Base-by-base conservation (phyloP, 2,113 vertebrate species). In the Tursiops truncatus region DNA sequence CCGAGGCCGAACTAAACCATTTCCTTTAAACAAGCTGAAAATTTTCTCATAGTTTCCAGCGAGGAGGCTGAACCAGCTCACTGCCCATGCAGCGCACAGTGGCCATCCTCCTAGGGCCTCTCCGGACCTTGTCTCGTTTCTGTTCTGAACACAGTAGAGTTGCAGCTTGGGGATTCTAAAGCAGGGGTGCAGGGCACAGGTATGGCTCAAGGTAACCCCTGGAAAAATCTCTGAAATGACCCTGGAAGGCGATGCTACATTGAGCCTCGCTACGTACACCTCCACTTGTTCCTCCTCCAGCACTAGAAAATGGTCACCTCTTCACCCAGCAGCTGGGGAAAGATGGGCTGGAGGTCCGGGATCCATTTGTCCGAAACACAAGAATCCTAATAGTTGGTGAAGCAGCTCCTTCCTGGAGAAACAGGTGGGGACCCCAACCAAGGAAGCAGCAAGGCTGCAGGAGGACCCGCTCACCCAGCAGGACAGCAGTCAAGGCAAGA, bases 391-490 rank as follows among this genome's bases (percentile, higher is more conserved):
- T 4, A 53, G 50, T 17, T 77, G 6, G 25, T 44, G 11, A 38
- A 60, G 83, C 53, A 71, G 3, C 15, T 50, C n/a, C 33, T 0
- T 0, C 11, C n/a, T 5, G 47, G 25, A 84, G 38, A 91, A 74
- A 38, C 15, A 62, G 25, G 53, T 23, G 3, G 41, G 6, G 25
- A 33, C 33, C 11, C 0, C 1, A 79, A 31, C 28, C 9, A 60
- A 15, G 23, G 31, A 23, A 41, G 3, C 58, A 58, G 8, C 5
- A 23, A 60, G 56, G 10, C 58, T 25, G 18, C 12, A 25, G 25
- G 65, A 4, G 1, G 1, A 12, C 1, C 28, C 17, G 41, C 13
- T 77, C 5, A 3, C 47, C 23, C 17, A 13, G 10, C 56, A 6
- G 38, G 28, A 28, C 65, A 79, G 26, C 8, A 20, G 23, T 14